Conservation (phyloP, 2,113 vertebrate species). For the Mobula birostris region DNA sequence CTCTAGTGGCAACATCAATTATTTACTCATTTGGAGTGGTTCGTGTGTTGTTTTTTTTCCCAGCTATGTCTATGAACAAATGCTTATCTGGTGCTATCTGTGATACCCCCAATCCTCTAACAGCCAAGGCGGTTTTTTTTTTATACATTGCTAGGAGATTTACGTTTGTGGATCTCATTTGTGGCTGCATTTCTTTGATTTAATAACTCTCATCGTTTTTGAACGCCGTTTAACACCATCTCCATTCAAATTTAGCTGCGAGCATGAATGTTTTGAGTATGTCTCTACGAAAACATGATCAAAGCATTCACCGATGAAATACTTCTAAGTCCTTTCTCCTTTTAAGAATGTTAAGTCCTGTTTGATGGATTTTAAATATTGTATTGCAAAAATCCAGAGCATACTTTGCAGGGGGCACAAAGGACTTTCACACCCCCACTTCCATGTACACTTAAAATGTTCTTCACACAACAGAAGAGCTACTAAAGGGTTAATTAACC, state of each 20-base stretch:
- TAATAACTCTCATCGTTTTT: neutral
- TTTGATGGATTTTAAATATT: neutral
- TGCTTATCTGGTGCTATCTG: neutral
- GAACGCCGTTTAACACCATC: neutral
- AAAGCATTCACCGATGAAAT: neutral
- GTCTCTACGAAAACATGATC: neutral
- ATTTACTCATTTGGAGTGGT: neutral
- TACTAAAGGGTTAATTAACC: neutral
- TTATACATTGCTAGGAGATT: neutral
- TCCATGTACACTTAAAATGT: neutral
- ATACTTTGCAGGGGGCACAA: too few relatives aligned
- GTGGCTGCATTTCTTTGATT: neutral
- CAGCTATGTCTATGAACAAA: neutral
- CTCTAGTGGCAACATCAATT: constrained; percentile 21
- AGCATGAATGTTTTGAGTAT: neutral
- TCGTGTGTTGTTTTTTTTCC: neutral
- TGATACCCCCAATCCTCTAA: neutral
- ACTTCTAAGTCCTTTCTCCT: neutral
- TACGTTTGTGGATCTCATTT: neutral
- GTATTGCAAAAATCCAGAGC: too few relatives aligned
- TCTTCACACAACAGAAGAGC: neutral
- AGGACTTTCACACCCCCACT: too few relatives aligned
- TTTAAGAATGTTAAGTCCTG: neutral
- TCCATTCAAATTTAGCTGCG: neutral
- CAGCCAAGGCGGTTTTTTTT: neutral